These are phyloP conservation scores for Drosophila melanica DNA, from an alignment of 1,140 invertebrate species.

Conservation along the genomic window DNA sequence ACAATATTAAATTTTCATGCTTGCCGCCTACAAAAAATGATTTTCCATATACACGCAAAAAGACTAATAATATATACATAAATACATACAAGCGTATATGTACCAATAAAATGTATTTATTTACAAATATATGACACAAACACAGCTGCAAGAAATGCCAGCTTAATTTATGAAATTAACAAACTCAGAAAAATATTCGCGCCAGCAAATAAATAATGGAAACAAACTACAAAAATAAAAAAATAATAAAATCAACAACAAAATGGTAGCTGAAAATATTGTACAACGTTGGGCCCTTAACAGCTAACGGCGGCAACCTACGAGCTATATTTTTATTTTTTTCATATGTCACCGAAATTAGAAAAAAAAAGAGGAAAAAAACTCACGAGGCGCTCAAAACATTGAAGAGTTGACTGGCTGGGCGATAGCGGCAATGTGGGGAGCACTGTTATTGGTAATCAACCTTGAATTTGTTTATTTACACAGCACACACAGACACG, in stretches of 20 bases:
- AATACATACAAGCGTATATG: constrained; percentile 1
- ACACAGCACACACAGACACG: constrained; percentile 37
- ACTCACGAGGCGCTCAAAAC: constrained; percentile 44
- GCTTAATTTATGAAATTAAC: constrained; percentile 80
- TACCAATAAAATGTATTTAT: not conserved
- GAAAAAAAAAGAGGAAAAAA: constrained; percentile 36
- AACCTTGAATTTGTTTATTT: constrained; percentile 78
- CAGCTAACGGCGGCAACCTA: constrained; percentile 45
- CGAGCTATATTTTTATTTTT: constrained; percentile 38
- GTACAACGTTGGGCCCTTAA: constrained; percentile 50
- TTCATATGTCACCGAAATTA: constrained; percentile 72
- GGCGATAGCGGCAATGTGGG: constrained; percentile 22
- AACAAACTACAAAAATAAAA: constrained; percentile 43
- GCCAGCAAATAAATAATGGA: constrained; percentile 66
- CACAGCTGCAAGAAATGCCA: constrained; percentile 45
- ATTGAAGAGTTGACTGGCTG: constrained; percentile 37
- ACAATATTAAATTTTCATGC: constrained; percentile 51
- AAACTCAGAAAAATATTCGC: constrained; percentile 53
- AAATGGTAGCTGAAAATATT: constrained; percentile 21
- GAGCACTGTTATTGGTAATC: constrained; percentile 62
- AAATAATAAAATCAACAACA: constrained; percentile 17
- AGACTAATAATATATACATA: constrained; percentile 11
- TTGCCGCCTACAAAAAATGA: constrained; percentile 22
- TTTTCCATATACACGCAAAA: constrained; percentile 24
- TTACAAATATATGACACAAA: constrained; percentile 4